Conservation (phyloP, 2,888 invertebrate species). For the Tipula lateralis region DNA sequence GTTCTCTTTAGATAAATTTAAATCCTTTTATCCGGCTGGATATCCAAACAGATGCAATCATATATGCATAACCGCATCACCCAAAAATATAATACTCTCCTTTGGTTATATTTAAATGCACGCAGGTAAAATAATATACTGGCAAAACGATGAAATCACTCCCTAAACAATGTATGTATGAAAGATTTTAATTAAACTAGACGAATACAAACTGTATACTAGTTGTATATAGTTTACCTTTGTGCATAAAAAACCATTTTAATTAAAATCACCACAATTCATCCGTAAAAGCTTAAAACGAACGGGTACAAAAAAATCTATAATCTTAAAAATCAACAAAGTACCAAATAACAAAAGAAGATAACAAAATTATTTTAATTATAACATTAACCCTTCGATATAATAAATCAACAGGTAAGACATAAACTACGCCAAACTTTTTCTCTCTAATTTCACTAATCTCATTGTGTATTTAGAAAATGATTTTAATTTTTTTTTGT, state of each 20-base stretch:
- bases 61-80: neutral
- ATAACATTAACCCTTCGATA: neutral
- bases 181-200: neutral
- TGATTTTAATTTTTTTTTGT: neutral
- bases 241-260: neutral
- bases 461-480: neutral
- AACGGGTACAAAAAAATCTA: neutral
- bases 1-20: neutral
- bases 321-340: constrained; percentile 1
- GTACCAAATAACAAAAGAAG: neutral
- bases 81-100: neutral
- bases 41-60: neutral
- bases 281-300: neutral
- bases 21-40: neutral
- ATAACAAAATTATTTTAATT: neutral
- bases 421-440: neutral
- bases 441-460: neutral
- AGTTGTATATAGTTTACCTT: neutral
- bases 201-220: neutral
- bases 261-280: neutral
- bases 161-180: neutral
- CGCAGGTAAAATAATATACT: neutral
- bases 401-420: neutral
- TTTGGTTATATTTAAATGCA: neutral
- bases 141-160: neutral